These are phyloP conservation scores for Drosophila nigromelanica DNA, from an alignment of 1,140 invertebrate genomes.

Conservation along the genomic window DNA sequence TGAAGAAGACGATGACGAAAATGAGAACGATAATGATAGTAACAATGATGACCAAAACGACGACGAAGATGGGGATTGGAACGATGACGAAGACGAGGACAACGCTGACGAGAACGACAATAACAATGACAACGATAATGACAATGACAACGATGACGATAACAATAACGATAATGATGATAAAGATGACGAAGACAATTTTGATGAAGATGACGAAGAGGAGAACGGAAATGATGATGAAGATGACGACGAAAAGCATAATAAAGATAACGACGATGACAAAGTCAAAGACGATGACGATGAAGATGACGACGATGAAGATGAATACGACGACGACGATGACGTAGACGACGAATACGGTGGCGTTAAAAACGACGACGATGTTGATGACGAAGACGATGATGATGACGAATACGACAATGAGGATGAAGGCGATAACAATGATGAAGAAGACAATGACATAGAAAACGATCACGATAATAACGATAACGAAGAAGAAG, in stretches of 20 bases:
- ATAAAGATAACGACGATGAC: constrained; percentile 56
- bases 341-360: constrained; percentile 42
- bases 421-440: too few relatives aligned
- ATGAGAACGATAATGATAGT: constrained; percentile 20
- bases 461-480: constrained; percentile 43
- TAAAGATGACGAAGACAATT: constrained; percentile 62
- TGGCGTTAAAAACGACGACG: constrained; percentile 33
- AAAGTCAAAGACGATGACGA: constrained; percentile 60
- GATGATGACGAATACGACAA: constrained; percentile 80
- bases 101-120: constrained; percentile 80
- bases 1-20: constrained; percentile 15
- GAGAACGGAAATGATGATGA: constrained; percentile 31
- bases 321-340: constrained; percentile 61
- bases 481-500: constrained; percentile 85
- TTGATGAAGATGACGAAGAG: constrained; percentile 40
- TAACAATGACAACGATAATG: constrained; percentile 37
- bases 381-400: constrained; percentile 40
- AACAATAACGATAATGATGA: constrained; percentile 26
- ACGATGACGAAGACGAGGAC: constrained; percentile 67
- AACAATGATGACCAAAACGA: constrained; percentile 23
- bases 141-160: constrained; percentile 34
- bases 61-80: constrained; percentile 38
- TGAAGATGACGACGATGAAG: constrained; percentile 35
- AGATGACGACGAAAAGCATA: constrained; percentile 30
- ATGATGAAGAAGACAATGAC: constrained; percentile 66